Conservation (phyloP, 1,140 invertebrate species). For the Leptinotarsa defecta region DNA sequence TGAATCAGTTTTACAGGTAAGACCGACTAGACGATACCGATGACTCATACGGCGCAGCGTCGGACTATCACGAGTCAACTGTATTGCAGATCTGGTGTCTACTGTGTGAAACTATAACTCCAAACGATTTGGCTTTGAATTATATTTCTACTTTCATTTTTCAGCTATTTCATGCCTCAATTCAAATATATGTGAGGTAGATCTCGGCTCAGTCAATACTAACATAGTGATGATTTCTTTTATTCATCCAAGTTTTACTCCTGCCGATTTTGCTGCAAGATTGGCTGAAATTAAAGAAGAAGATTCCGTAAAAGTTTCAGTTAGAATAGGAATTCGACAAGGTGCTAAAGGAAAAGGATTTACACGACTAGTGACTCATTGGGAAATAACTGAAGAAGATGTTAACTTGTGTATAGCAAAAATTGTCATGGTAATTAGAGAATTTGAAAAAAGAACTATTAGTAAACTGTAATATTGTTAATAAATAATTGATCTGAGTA, state of each 20-base stretch:
- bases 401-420: constrained; percentile 68
- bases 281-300: constrained; percentile 61
- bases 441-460: constrained; percentile 54
- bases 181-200: constrained; percentile 61
- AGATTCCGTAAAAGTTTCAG: constrained; percentile 60
- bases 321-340: constrained; percentile 63
- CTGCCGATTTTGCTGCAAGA: constrained; percentile 63
- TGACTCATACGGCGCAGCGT: too few species aligned
- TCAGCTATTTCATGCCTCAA: constrained; percentile 65
- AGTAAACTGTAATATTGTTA: neutral
- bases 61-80: too few species aligned
- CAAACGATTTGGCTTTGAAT: too few species aligned
- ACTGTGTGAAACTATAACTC: too few species aligned
- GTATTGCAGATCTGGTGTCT: too few species aligned
- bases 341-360: constrained; percentile 52
- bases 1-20: too few species aligned
- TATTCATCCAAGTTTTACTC: constrained; percentile 55
- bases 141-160: constrained; percentile 38
- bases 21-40: too few species aligned
- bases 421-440: constrained; percentile 64
- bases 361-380: constrained; percentile 68
- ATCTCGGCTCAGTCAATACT: constrained; percentile 68
- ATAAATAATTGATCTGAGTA: neutral
- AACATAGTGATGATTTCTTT: constrained; percentile 80
- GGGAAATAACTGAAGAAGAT: constrained; percentile 69